These are phyloP conservation scores for Mythimna impura DNA, from an alignment of 2,888 invertebrate genomes.

Conservation along the genomic window DNA sequence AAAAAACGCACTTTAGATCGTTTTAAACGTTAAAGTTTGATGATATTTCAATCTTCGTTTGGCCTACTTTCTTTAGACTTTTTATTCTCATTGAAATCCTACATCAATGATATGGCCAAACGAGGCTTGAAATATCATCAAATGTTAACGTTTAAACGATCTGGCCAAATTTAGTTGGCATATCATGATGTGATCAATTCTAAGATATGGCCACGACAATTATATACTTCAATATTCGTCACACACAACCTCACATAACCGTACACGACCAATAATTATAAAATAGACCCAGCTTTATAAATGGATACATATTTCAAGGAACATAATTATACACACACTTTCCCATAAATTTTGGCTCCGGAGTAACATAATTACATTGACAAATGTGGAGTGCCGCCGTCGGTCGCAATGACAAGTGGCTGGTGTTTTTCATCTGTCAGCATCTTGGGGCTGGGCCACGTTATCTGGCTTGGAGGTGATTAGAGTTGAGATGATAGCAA, in stretches of 20 bases:
- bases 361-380: constrained; percentile 58
- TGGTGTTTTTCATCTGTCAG: constrained; percentile 37
- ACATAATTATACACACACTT: neutral
- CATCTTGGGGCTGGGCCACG: neutral
- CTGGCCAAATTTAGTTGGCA: no score
- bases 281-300: constrained; percentile 11
- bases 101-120: no score
- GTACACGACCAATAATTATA: constrained; percentile 6
- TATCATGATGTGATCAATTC: no score
- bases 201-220: no score
- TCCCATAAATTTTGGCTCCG: constrained; percentile 25
- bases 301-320: constrained; percentile 20
- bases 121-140: no score
- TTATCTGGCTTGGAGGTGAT: constrained; percentile 2
- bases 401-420: constrained; percentile 22
- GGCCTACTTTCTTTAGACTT: no score
- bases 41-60: no score
- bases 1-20: no score
- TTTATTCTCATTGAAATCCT: no score
- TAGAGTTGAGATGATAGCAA: neutral
- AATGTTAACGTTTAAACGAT: no score
- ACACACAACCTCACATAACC: neutral
- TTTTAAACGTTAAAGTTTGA: no score
- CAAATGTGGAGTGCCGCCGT: constrained; percentile 41
- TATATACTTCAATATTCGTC: neutral